Evolutionary conservation across 2,888 invertebrate species (phyloP).

Genomic region (Aphodius granarius): DNA sequence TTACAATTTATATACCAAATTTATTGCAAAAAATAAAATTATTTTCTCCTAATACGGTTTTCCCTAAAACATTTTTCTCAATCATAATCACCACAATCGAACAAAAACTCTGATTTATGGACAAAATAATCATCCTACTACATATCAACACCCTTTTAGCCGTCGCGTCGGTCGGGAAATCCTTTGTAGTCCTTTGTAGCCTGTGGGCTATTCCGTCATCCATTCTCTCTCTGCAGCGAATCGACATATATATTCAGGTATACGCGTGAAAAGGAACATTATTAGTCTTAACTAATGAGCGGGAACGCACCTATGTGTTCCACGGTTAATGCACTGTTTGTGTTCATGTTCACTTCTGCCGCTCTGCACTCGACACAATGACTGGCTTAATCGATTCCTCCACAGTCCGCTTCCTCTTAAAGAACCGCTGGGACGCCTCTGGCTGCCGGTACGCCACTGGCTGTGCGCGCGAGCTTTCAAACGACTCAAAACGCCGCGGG

Average conservation of each 20-base stretch:
- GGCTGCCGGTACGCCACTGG: not conserved
- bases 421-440: constrained; percentile 36
- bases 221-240: not conserved
- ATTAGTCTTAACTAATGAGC: constrained; percentile 37
- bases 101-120: not conserved
- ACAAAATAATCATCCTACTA: not conserved
- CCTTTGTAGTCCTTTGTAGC: not conserved
- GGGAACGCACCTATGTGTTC: constrained; percentile 35
- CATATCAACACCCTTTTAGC: not conserved
- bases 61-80: not conserved
- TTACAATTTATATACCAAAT: too few species aligned
- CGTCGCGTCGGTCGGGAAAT: too few species aligned
- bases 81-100: not conserved
- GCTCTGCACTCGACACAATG: constrained; percentile 44
- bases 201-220: not conserved
- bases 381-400: constrained; percentile 45
- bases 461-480: not conserved
- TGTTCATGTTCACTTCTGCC: constrained; percentile 45
- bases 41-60: too few species aligned
- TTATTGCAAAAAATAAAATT: too few species aligned
- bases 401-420: constrained; percentile 44
- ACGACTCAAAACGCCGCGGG: not conserved
- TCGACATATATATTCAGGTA: not conserved
- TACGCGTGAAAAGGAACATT: constrained; percentile 16
- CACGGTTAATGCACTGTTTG: constrained; percentile 39